Evolutionary conservation across 1,140 invertebrate genomes (phyloP), one percentile per base, ranked within the genome.

Genomic region (Bombus huntii): DNA sequence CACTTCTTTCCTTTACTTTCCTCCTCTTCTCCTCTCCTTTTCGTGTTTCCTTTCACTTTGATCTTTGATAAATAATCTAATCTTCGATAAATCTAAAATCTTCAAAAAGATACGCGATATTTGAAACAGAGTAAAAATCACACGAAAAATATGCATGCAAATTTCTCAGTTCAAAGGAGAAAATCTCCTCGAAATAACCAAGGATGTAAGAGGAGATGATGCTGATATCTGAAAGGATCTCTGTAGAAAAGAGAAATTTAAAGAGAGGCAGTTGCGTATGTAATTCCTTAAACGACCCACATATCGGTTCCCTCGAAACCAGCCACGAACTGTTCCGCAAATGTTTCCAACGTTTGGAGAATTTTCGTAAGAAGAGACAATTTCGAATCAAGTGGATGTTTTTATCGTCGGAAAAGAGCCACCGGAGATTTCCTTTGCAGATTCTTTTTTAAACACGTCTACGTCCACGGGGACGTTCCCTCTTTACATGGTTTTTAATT

Each of bases 221-320:
- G 9, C 9, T 3, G 28, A 42, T 31, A 44, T 39, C 25, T 0
- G 10, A 39, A 31, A 39, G 18, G 28, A n/a, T 25, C 9, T 1
- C 1, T 31, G 37, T 22, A 12, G 15, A n/a, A n/a, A 39, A 72
- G 39, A 18, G 18, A 53, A 53, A 53, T 53, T 53, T 53, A 22
- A 53, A 53, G 68, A 57, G 53, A 59, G 37, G 10, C 47, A 47
- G 71, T 81, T 81, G 47, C 47, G 6, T 9, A 18, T 18, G 68
- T 53, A 81, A 81, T 81, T 73, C 34, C 47, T 37, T 57, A 57
- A 81, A 72, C 47, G 68, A 57, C 37, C 18, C 3, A 1, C 37
- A 34, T 73, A 59, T 72, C 22, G 31, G 70, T 44, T 59, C 1
- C 10, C 37, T 6, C 10, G 37, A 13, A 70, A 25, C 34, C 68